phyloP scores from a whole-genome alignment of 2,888 invertebrate genomes.

The Tachina grossa region DNA sequence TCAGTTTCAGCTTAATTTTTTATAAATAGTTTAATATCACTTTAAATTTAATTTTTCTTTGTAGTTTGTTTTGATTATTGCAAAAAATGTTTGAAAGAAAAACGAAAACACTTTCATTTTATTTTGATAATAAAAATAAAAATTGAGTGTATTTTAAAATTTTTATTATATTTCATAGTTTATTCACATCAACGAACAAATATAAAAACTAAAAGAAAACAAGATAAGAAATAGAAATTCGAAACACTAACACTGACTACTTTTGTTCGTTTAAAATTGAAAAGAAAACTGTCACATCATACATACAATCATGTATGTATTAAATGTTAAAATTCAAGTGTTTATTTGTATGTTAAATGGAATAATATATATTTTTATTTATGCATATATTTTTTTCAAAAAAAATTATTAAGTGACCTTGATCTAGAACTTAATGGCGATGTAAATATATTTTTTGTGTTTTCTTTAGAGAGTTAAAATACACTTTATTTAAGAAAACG shows the following conservation, averaged over 20 bases:
- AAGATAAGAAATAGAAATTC: constrained; percentile 53
- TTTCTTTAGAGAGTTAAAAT: neutral
- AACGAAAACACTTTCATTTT: neutral
- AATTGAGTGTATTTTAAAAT: constrained; percentile 7
- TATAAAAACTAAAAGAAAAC: constrained; percentile 35
- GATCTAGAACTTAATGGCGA: constrained; percentile 41
- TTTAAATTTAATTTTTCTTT: constrained; percentile 32
- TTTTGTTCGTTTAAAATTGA: neutral
- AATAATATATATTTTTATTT: constrained; percentile 8
- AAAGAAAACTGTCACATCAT: constrained; percentile 5
- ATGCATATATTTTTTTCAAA: constrained; percentile 1
- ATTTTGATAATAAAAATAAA: constrained; percentile 40
- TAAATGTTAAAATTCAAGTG: constrained; percentile 32
- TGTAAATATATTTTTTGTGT: constrained; percentile 17
- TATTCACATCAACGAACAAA: constrained; percentile 37
- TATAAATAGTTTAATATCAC: neutral
- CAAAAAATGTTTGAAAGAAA: constrained; percentile 33
- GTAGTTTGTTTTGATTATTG: constrained; percentile 39
- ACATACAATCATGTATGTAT: neutral
- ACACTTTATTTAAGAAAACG: neutral
- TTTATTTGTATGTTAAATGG: constrained; percentile 33
- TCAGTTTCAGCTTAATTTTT: neutral
- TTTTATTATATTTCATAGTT: constrained; percentile 27
- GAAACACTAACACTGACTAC: neutral
- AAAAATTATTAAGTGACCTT: constrained; percentile 45